Base-by-base conservation (phyloP, 2,113 vertebrate species). In the Cheilinus undulatus region DNA sequence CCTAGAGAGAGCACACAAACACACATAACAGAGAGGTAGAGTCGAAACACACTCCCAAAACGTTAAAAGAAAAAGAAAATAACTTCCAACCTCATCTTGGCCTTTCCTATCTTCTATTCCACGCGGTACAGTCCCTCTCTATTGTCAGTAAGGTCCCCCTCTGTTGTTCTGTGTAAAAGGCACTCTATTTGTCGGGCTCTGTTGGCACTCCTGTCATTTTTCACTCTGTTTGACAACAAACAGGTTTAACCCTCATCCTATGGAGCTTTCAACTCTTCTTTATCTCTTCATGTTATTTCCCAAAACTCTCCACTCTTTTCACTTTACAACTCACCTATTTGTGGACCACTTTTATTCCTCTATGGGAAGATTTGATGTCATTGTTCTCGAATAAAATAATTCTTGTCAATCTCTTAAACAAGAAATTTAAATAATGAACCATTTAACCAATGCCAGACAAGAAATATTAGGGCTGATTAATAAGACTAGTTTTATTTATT, bases 181-280 rank as follows among this genome's bases (percentile, higher is more conserved):
- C 50, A 42, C 45, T 82, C 50, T 42, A 60, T 70, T 73, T 53
- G 38, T 79, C 78, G 74, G 52, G 45, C 52, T 69, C 52, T 36
- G 59, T 50, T 76, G 70, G 15, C 38, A 43, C 48, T 63, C 23
- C 7, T 82, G 65, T 82, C 73, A 72, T 76, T 78, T 72, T 70
- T 75, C 67, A 75, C 62, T 57, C 70, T 59, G 64, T 87, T 73
- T 70, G 59, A 82, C 57, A 72, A 66, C 49, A 82, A 78, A 78
- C 68, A 70, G 60, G 34, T 79, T 70, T 51, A 28, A 68, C 17
- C 24, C 40, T 52, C 28, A 54, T 68, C 27, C 38, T 32, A 13
- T 62, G 73, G 36, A 42, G 65, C 56, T 57, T 54, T 19, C 53
- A 56, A 26, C 38, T 12, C 5, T 32, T 60, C 26, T 60, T 38